These are phyloP conservation scores for Melikaiella ostensackeni DNA, from an alignment of 2,888 invertebrate genomes.

Conservation along the genomic window DNA sequence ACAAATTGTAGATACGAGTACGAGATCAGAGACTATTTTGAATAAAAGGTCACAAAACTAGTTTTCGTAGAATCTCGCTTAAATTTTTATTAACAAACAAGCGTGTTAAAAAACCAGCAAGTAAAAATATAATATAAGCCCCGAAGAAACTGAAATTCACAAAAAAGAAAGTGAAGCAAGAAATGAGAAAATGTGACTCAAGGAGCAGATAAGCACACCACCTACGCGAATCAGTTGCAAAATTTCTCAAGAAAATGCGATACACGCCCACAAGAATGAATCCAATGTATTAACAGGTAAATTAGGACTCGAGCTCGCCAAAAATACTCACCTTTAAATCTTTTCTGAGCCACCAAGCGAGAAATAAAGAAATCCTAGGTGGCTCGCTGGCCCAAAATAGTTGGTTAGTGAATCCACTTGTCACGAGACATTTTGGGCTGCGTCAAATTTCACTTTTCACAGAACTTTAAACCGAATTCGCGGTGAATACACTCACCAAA, in stretches of 20 bases:
- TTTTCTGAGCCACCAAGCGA: slow-evolving; percentile 60
- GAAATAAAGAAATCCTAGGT: slow-evolving; percentile 53
- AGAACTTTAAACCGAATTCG: not conserved
- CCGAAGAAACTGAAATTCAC: not conserved
- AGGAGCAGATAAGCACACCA: slow-evolving; percentile 9
- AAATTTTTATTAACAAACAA: not conserved
- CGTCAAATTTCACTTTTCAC: not conserved
- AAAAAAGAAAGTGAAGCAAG: slow-evolving; percentile 18
- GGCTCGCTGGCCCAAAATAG: slow-evolving; percentile 1
- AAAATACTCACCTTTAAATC: slow-evolving; percentile 60
- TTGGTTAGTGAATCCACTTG: slow-evolving; percentile 34
- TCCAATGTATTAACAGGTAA: not conserved
- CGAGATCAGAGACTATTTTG: not conserved
- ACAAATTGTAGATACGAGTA: not conserved
- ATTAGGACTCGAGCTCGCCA: not conserved
- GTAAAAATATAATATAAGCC: not conserved
- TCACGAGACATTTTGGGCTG: slow-evolving; percentile 38
- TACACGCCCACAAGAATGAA: not conserved
- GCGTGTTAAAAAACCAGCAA: not conserved
- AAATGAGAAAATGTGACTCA: slow-evolving; percentile 5
- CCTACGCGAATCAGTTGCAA: slow-evolving; percentile 17
- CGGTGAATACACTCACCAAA: not conserved
- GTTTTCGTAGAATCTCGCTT: not conserved
- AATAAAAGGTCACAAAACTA: not conserved
- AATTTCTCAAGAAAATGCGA: not conserved